These are phyloP conservation scores for Myiozetetes cayanensis DNA, from an alignment of 2,113 vertebrate species.

Conservation along the genomic window DNA sequence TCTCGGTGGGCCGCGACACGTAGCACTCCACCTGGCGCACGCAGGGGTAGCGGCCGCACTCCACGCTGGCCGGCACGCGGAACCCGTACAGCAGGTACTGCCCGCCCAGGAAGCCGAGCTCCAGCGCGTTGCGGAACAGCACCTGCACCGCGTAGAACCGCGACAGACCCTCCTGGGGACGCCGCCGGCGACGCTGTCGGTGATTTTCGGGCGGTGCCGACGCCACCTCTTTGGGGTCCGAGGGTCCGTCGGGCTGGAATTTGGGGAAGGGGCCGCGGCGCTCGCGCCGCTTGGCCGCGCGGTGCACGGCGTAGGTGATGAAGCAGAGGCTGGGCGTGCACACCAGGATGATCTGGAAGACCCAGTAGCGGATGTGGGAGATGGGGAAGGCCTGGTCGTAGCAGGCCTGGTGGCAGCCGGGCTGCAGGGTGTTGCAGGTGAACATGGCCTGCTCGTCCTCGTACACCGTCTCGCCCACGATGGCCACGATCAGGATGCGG, in stretches of 20 bases:
- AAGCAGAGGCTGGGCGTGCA: slow-evolving; percentile 92
- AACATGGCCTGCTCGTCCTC: slow-evolving; percentile 93
- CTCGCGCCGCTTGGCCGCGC: slow-evolving; percentile 86
- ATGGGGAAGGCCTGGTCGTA: slow-evolving; percentile 91
- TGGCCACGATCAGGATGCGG: slow-evolving; percentile 90
- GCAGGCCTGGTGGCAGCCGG: slow-evolving; percentile 89
- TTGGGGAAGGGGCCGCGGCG: slow-evolving; percentile 79
- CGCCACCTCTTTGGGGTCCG: slow-evolving; percentile 7
- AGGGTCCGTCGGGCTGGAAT: too few species aligned
- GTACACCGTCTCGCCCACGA: slow-evolving; percentile 89
- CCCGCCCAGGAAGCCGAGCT: slow-evolving; percentile 86
- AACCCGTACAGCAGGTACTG: slow-evolving; percentile 91
- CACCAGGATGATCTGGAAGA: slow-evolving; percentile 91
- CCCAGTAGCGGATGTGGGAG: slow-evolving; percentile 92
- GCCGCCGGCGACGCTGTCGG: too few species aligned
- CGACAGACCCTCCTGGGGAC: slow-evolving; percentile 81
- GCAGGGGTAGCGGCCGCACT: slow-evolving; percentile 87
- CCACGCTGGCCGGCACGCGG: slow-evolving; percentile 83
- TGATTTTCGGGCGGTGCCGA: slow-evolving; percentile 2
- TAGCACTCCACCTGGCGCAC: slow-evolving; percentile 86
- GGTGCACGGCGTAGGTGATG: slow-evolving; percentile 89
- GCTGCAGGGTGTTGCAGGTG: slow-evolving; percentile 89
- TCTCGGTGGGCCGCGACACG: slow-evolving; percentile 87
- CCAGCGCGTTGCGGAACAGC: slow-evolving; percentile 87
- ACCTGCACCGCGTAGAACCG: slow-evolving; percentile 90